These are phyloP conservation scores for Sebastes ruberrimus DNA, from an alignment of 2,797 vertebrate species.

Conservation along the genomic window DNA sequence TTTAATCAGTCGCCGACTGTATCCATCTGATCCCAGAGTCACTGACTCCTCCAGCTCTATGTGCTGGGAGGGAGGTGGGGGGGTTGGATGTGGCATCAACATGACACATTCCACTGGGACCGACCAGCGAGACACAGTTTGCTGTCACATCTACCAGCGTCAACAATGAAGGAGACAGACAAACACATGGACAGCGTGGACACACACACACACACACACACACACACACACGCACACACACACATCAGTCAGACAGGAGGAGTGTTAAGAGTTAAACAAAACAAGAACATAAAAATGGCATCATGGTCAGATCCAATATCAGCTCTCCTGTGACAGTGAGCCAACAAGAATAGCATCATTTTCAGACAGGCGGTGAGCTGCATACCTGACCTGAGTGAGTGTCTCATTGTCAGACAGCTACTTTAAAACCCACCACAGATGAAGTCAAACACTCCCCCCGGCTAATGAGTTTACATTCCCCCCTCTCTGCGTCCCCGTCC, in stretches of 20 bases:
- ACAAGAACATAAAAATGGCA: conserved; percentile 14
- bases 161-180: conserved; percentile 40
- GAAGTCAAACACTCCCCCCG: conserved; percentile 62
- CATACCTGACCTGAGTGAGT: conserved; percentile 13
- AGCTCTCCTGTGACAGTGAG: background rate
- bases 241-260: background rate
- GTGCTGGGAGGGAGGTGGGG: too few relatives aligned
- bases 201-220: background rate
- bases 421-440: conserved; percentile 28
- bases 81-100: conserved; percentile 53
- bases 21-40: too few relatives aligned
- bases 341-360: conserved; percentile 31
- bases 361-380: conserved; percentile 7
- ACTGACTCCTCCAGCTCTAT: too few relatives aligned
- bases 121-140: conserved; percentile 37
- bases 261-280: background rate
- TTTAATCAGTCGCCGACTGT: too few relatives aligned
- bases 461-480: conserved; percentile 70
- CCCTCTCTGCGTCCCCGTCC: background rate
- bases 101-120: conserved; percentile 65
- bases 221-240: too few relatives aligned
- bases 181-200: background rate
- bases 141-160: conserved; percentile 35
- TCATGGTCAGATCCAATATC: background rate
- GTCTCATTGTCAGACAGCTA: conserved; percentile 7